Percentiles rank a stretch among this genome's conserved stretches.
These are phyloP conservation scores for Acanthis flammea DNA, from an alignment of 2,797 vertebrate genomes.

Conservation along the genomic window DNA sequence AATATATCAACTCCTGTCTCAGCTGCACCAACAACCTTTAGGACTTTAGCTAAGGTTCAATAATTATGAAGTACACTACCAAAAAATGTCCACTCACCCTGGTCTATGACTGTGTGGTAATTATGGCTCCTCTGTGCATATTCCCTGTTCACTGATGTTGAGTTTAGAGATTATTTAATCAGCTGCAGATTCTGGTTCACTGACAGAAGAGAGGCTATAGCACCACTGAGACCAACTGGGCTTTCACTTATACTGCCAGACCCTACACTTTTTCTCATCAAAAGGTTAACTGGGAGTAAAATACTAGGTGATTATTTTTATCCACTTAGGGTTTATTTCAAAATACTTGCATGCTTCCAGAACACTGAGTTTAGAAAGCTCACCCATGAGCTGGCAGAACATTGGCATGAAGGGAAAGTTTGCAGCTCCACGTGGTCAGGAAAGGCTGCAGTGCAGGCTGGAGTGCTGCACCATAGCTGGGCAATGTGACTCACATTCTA, in stretches of 20 bases:
- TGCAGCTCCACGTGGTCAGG: slow-evolving; percentile 17
- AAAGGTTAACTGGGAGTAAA: slow-evolving; percentile 13
- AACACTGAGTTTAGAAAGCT: slow-evolving; percentile 29
- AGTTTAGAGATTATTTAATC: not conserved
- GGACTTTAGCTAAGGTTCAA: not conserved
- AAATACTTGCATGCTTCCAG: slow-evolving; percentile 26
- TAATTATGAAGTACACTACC: not conserved
- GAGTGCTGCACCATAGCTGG: slow-evolving; percentile 39
- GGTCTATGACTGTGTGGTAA: not conserved
- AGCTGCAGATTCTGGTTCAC: not conserved
- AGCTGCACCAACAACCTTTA: not conserved
- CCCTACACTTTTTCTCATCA: not conserved
- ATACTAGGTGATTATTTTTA: slow-evolving; percentile 30
- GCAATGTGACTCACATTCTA: slow-evolving; percentile 22
- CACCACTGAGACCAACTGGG: not conserved
- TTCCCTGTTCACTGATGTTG: not conserved
- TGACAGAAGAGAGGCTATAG: not conserved
- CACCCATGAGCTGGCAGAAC: not conserved
- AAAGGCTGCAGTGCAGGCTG: slow-evolving; percentile 39
- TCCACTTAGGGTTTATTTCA: slow-evolving; percentile 23
- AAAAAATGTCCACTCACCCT: not conserved
- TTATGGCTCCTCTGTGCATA: not conserved
- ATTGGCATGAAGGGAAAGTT: slow-evolving; percentile 55
- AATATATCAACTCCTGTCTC: not conserved
- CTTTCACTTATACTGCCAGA: not conserved